Percentiles rank a stretch among this genome's conserved stretches.
Evolutionary conservation across 2,888 invertebrate genomes (phyloP).

Genomic region (Diarsia mendica): DNA sequence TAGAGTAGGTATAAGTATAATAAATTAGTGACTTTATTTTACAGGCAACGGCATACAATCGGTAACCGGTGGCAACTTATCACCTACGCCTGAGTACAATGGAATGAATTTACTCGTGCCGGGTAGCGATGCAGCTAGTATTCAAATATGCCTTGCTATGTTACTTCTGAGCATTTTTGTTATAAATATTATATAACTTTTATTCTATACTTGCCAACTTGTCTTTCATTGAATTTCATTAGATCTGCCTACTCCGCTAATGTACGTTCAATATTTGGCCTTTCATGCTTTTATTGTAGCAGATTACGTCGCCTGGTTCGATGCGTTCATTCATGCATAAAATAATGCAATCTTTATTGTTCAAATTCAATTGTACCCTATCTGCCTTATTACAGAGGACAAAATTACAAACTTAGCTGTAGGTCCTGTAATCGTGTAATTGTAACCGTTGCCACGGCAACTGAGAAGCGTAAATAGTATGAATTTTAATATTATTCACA

Average conservation of each 20-base stretch:
- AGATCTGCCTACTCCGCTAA: neutral
- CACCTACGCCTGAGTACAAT: slow-evolving; percentile 76
- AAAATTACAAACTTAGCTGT: neutral
- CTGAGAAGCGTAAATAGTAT: slow-evolving; percentile 43
- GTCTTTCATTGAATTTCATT: slow-evolving; percentile 27
- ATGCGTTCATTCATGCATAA: slow-evolving; percentile 32
- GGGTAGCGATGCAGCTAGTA: slow-evolving; percentile 74
- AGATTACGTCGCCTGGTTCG: neutral
- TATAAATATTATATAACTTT: slow-evolving; percentile 47
- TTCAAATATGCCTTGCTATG: slow-evolving; percentile 53
- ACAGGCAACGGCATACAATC: slow-evolving; percentile 84
- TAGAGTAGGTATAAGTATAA: neutral
- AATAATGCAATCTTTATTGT: neutral
- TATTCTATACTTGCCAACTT: neutral
- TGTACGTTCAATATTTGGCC: neutral
- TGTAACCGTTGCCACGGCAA: slow-evolving; percentile 57
- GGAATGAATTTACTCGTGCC: slow-evolving; percentile 87
- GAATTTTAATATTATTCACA: slow-evolving; percentile 1
- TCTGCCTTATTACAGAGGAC: fast-evolving
- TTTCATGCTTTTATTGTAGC: neutral
- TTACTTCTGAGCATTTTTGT: slow-evolving; percentile 59
- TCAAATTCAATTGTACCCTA: neutral
- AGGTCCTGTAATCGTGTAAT: slow-evolving; percentile 10
- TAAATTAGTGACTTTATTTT: slow-evolving; percentile 29
- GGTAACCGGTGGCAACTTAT: slow-evolving; percentile 80